Evolutionary conservation across 2,888 invertebrate genomes (phyloP), one percentile per base, ranked within the genome.

Genomic region (Tholera decimalis): DNA sequence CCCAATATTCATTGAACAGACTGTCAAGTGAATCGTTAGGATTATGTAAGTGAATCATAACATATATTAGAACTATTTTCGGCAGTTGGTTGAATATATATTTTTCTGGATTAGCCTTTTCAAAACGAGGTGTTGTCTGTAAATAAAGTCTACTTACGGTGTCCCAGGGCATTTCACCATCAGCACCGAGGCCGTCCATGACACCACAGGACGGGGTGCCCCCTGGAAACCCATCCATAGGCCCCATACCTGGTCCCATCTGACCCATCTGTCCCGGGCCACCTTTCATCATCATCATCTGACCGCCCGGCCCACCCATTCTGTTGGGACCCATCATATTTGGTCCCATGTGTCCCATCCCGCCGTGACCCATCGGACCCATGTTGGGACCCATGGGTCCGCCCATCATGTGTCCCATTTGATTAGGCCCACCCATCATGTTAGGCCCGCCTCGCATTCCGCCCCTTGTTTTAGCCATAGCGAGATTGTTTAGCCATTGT

Each of bases 401-500:
- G 20, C 95, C 94, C 94, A 95, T 94, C 93, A 94, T 95, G 85
- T 94, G 95, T 2, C 93, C 91, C 93, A 94, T 93, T 80, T 94
- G 95, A 73, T 92, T 94, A 5, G 94, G 96, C 55, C 93, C 96
- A 64, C 92, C 95, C 95, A 92, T 95, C 95, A 93, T 96, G 84
- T 91, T 96, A 66, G 94, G 95, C 4, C 94, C 95, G 13, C 95
- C 95, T 7, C 96, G 94, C 89, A 96, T 96, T 54, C 96, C 96
- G 30, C 96, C 96, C 78, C 97, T 96, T 79, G 97, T 97, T 88
- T 97, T 97, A 83, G 97, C 97, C 96, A 97, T 97, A 49, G 97
- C 97, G 54, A 98, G 95, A 87, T 97, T 97, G 88, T 97, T 98
- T 41, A 98, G 93, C 97, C 98, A 98, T 86, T 98, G 98, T 26